Evolutionary conservation across 2,113 vertebrate species (phyloP).

Genomic region (Pterophyllum scalare): DNA sequence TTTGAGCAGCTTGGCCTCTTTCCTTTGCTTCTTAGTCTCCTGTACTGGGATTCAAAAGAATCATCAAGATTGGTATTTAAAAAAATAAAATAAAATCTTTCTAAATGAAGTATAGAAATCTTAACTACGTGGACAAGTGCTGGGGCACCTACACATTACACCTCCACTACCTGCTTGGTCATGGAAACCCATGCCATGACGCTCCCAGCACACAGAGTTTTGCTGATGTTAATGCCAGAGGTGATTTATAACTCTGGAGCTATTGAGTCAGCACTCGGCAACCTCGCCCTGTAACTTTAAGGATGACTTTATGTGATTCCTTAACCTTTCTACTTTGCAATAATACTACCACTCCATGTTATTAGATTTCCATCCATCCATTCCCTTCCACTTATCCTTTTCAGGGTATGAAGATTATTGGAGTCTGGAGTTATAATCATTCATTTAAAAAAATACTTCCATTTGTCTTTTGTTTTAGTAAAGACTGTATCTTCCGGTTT

Average conservation of each 20-base stretch:
- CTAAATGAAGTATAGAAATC: neutral
- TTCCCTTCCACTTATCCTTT: too few relatives aligned
- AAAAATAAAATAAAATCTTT: neutral
- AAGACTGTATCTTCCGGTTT: neutral
- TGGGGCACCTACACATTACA: neutral
- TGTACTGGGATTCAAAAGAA: constrained; percentile 81
- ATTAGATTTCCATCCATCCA: too few relatives aligned
- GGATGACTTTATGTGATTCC: too few relatives aligned
- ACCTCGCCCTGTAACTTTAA: too few relatives aligned
- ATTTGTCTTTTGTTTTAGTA: neutral
- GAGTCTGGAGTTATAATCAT: neutral
- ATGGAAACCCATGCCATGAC: neutral
- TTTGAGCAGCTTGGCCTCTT: constrained; percentile 85
- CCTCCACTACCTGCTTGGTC: neutral
- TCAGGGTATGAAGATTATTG: too few relatives aligned
- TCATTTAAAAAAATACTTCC: neutral
- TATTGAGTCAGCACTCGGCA: too few relatives aligned
- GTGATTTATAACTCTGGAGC: neutral
- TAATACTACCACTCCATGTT: too few relatives aligned
- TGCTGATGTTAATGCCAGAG: neutral
- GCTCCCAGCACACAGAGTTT: neutral
- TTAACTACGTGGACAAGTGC: neutral
- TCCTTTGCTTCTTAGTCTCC: constrained; percentile 85
- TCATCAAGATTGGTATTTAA: neutral
- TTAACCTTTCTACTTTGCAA: too few relatives aligned